A percentile compares a stretch with the other conserved stretches of the same genome.
Conservation (phyloP, 2,797 vertebrate species). For the Sebastolobus altivelis region DNA sequence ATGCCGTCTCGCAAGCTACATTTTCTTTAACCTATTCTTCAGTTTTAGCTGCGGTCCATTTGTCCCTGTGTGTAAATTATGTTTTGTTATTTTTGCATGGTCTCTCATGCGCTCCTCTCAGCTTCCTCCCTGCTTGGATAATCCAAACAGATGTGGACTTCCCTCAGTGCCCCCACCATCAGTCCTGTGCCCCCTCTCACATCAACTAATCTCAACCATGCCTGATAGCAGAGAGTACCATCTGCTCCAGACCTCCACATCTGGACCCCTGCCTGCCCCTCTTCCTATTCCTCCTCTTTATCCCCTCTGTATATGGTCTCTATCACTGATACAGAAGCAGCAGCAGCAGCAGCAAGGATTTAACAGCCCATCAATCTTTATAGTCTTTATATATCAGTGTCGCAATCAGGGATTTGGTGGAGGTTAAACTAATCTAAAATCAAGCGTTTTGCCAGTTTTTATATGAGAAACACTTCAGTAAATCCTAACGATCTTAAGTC, state of each 20-base stretch:
- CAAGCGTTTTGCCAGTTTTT: slow-evolving; percentile 15
- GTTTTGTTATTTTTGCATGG: slow-evolving; percentile 7
- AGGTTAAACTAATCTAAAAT: slow-evolving; percentile 36
- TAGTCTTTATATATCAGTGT: slow-evolving; percentile 49
- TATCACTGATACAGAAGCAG: slow-evolving; percentile 36
- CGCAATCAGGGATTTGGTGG: slow-evolving; percentile 36
- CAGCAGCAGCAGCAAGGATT: slow-evolving; percentile 52
- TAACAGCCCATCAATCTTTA: slow-evolving; percentile 64
- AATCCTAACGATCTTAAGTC: neutral
- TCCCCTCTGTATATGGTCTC: slow-evolving; percentile 47
- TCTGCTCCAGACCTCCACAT: slow-evolving; percentile 79
- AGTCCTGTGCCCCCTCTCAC: slow-evolving; percentile 57
- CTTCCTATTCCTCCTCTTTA: slow-evolving; percentile 49
- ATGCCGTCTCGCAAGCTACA: neutral
- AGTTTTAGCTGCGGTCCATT: neutral
- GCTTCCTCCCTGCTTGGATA: slow-evolving; percentile 42
- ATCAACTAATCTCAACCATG: slow-evolving; percentile 69
- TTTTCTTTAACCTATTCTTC: neutral
- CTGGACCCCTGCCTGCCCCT: slow-evolving; percentile 66
- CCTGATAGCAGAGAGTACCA: slow-evolving; percentile 64
- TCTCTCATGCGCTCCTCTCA: slow-evolving; percentile 13
- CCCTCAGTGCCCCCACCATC: slow-evolving; percentile 49
- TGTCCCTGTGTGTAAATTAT: slow-evolving; percentile 18
- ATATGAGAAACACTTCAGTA: neutral
- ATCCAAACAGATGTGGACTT: slow-evolving; percentile 77